A percentile compares a stretch with the other conserved stretches of the same genome.
Evolutionary conservation across 2,113 vertebrate genomes (phyloP).

Genomic region (Thamnophis sirtalis): DNA sequence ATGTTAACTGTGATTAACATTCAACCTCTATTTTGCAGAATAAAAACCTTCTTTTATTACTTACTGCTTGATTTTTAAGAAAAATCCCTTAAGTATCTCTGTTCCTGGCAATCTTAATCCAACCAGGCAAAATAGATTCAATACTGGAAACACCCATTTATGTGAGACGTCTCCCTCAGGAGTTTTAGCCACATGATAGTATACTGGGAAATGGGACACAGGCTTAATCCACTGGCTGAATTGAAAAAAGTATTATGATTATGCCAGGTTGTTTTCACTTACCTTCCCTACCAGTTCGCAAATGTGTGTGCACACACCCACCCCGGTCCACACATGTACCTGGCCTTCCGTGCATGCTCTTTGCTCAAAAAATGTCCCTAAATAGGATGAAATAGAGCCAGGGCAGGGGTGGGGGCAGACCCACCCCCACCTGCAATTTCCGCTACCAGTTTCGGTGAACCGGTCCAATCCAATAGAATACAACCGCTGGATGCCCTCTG

Average conservation of each 20-base stretch:
- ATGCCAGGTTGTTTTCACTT: no score
- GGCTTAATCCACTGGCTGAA: background rate
- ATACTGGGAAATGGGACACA: background rate
- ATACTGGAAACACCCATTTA: background rate
- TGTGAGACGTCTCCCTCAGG: background rate
- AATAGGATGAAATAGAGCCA: no score
- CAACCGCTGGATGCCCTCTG: no score
- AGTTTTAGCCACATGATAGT: background rate
- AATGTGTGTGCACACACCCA: no score
- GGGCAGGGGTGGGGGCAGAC: no score
- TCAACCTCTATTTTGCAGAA: background rate
- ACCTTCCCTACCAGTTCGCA: no score
- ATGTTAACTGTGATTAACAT: background rate
- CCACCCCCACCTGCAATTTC: no score
- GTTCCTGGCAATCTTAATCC: background rate
- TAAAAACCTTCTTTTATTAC: background rate
- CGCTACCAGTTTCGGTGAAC: no score
- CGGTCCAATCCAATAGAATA: no score
- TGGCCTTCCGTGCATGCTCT: no score
- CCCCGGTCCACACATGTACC: no score
- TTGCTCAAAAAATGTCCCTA: no score
- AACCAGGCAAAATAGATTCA: background rate
- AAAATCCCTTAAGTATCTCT: background rate
- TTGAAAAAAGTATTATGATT: background rate
- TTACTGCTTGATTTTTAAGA: background rate